A percentile compares a stretch with the other conserved stretches of the same genome.
These are phyloP conservation scores for Lasaia peninsularis DNA, from an alignment of 1,140 invertebrate species.

Conservation along the genomic window DNA sequence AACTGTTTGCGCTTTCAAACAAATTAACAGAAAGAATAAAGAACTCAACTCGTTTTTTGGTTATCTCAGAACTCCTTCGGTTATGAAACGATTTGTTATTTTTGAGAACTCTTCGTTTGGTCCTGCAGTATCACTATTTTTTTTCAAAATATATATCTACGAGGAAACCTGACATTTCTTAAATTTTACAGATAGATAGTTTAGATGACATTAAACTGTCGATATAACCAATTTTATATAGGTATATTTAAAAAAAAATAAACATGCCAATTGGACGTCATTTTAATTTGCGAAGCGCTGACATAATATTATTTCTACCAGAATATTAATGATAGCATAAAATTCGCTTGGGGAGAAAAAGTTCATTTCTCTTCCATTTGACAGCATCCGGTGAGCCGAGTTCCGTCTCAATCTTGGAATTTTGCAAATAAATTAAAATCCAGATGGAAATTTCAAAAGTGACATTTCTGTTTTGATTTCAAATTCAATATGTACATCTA, in stretches of 20 bases:
- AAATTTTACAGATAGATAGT: too few relatives aligned
- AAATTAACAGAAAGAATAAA: too few relatives aligned
- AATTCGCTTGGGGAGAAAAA: background rate
- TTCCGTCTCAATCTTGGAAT: slow-evolving; percentile 18
- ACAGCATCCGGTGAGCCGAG: slow-evolving; percentile 17
- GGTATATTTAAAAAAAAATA: background rate
- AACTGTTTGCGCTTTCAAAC: too few relatives aligned
- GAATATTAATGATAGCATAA: background rate
- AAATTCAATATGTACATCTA: background rate
- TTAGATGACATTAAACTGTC: too few relatives aligned
- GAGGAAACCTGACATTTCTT: too few relatives aligned
- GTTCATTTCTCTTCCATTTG: slow-evolving; percentile 17
- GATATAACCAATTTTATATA: too few relatives aligned
- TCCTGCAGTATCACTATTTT: too few relatives aligned
- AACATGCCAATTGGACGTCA: background rate
- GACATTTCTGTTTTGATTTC: slow-evolving; percentile 2
- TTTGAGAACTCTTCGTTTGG: too few relatives aligned
- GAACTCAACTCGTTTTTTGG: too few relatives aligned
- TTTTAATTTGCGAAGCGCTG: background rate
- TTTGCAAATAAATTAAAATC: background rate
- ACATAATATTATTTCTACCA: background rate
- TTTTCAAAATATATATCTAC: too few relatives aligned
- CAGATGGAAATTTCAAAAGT: background rate
- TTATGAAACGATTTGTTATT: too few relatives aligned
- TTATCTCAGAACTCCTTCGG: too few relatives aligned